Evolutionary conservation across 2,888 invertebrate species (phyloP), one percentile per base, ranked within the genome.

Genomic region (Dynastes tityus): DNA sequence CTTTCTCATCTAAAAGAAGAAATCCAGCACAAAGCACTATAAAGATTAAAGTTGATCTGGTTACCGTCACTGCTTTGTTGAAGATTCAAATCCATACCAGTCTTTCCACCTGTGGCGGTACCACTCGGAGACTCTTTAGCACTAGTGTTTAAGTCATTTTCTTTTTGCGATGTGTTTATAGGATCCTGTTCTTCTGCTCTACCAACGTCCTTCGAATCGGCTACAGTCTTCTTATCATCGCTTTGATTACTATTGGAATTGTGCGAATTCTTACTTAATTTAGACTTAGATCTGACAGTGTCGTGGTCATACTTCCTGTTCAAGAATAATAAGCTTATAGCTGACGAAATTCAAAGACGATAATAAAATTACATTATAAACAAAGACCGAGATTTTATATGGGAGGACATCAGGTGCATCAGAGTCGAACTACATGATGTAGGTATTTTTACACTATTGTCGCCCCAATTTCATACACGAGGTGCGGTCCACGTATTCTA

Each of bases 61-160:
- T 45, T 74, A 74, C 73, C 73, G 45, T 74, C 73, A 37, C 73
- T 74, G 8, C 73, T 74, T 16, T 74, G 58, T 74, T 74, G 73
- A 13, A 40, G 11, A 61, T 58, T 74, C 13, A 61, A 45, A 22
- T 61, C 45, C n/a, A 45, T 0, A 11, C 55, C 73, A 13, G 11
- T 27, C 40, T 61, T 74, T 27, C 32, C 22, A 61, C 40, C 61
- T 45, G 40, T 13, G n/a, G 6, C n/a, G 13, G 45, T 27, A 61
- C 61, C 73, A 61, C 16, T 53, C 2, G 16, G 8, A 27, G 58
- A 63, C 13, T 16, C 55, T 29, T 61, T 74, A 61, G 61, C 63
- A 61, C 45, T 49, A 61, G 2, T 45, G 45, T n/a, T 22, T 53
- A 16, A 9, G 55, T 13, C 22, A 8, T 37, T 61, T 61, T 74